phyloP scores from a whole-genome alignment of 2,888 invertebrate genomes.

The Microctonus brassicae region DNA sequence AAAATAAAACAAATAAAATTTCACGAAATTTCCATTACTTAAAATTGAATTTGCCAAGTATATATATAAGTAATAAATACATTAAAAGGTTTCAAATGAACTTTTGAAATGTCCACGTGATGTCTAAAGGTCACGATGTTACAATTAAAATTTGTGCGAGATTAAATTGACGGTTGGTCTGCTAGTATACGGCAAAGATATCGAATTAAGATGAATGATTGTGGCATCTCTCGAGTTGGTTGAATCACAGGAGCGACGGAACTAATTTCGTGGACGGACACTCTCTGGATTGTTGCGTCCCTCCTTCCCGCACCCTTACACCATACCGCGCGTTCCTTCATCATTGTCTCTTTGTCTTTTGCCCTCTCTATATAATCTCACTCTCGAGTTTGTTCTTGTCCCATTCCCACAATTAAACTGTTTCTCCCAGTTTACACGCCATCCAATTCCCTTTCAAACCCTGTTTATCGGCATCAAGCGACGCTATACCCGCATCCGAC shows the following conservation, averaged over 20 bases:
- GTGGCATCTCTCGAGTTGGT: slow-evolving; percentile 28
- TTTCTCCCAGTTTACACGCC: slow-evolving; percentile 20
- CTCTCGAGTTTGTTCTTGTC: background rate
- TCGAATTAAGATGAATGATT: slow-evolving; percentile 45
- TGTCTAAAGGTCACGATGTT: slow-evolving; percentile 2
- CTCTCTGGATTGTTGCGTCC: no score
- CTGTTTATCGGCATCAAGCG: slow-evolving; percentile 10
- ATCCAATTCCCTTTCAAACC: slow-evolving; percentile 10
- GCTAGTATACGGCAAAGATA: slow-evolving; percentile 18
- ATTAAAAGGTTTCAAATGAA: background rate
- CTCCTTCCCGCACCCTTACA: no score
- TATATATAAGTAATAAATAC: slow-evolving; percentile 7
- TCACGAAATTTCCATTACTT: background rate
- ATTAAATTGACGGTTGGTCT: background rate
- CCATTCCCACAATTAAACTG: slow-evolving; percentile 29
- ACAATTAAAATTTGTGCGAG: background rate
- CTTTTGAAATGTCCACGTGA: background rate
- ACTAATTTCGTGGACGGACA: slow-evolving; percentile 46
- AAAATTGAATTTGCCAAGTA: background rate
- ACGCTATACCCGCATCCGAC: slow-evolving; percentile 14
- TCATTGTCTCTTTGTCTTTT: background rate
- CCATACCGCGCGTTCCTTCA: no score
- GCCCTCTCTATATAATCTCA: background rate
- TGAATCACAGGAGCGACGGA: slow-evolving; percentile 44
- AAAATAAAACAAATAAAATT: background rate